These are phyloP conservation scores for Melanostoma mellinum DNA, from an alignment of 2,888 invertebrate species.

Conservation along the genomic window DNA sequence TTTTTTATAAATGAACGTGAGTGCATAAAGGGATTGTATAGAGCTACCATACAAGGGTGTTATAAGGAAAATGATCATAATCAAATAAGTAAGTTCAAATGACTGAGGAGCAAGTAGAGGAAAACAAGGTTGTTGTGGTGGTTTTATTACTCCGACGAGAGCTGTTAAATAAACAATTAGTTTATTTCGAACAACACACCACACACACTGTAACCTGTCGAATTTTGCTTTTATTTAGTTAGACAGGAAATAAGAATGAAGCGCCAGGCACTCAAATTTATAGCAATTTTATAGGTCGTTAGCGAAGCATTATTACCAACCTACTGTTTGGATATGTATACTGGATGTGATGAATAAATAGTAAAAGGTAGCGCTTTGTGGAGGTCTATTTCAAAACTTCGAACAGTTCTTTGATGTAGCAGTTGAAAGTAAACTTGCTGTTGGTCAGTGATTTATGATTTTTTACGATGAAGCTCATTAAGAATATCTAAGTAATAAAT, in stretches of 20 bases:
- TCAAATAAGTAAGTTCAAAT: constrained; percentile 37
- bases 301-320: constrained; percentile 50
- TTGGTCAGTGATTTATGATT: too few species aligned
- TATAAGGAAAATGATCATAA: constrained; percentile 7
- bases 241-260: constrained; percentile 43
- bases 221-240: constrained; percentile 51
- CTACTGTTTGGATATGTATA: too few species aligned
- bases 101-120: constrained; percentile 33
- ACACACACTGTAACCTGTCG: constrained; percentile 45
- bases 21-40: constrained; percentile 48
- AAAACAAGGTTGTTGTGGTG: constrained; percentile 47
- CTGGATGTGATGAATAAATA: too few species aligned
- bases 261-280: constrained; percentile 67
- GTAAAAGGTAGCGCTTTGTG: too few species aligned
- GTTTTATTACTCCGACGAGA: constrained; percentile 64
- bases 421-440: too few species aligned
- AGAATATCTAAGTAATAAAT: too few species aligned
- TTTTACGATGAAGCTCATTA: too few species aligned
- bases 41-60: background rate
- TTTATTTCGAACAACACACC: constrained; percentile 44
- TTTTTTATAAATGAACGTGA: constrained; percentile 18
- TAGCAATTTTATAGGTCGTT: constrained; percentile 73
- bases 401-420: too few species aligned
- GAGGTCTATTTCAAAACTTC: too few species aligned
- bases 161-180: constrained; percentile 70